Base-by-base conservation (phyloP, 2,797 vertebrate genomes). In the Enteromius unitaeniatus region DNA sequence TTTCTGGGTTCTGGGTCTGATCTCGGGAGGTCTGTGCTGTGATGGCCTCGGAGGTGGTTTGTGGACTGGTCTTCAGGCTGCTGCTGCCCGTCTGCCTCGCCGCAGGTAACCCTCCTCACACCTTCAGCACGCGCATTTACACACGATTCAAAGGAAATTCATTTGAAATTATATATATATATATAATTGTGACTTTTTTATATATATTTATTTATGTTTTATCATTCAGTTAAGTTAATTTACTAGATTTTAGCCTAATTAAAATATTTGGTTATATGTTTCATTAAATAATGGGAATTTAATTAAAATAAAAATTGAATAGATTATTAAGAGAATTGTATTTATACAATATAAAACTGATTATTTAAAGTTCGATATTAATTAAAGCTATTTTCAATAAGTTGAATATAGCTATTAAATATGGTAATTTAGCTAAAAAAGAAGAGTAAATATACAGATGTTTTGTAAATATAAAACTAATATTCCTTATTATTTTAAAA, bases 1-100 rank as follows among this genome's bases (percentile, higher is more conserved):
- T 60, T 26, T 60, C 55, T 60, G 4, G 1, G 2, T 37, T 67
- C 31, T 64, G 75, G 74, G 47, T n/a, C 72, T 65, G 70, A 74
- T 49, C 70, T 89, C 40, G 68, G 67, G 80, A 28, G 70, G 65
- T 68, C 79, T 8, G 21, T 85, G 87, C 91, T 55, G 75, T 76
- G 65, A 97, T 97, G 96, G 96, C 96, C 89, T 96, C 95, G 23
- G 95, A 97, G 90, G 95, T 96, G 90, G 92, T 96, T 87, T 96
- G 96, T 85, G 96, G 96, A 81, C 93, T 97, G 70, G 90, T 96
- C 90, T 97, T 97, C 94, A 94, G 96, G 87, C 91, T 97, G 86
- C 92, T 96, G 67, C 95, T 96, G 49, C 96, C 96, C 87, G 87
- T 96, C 69, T 96, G 96, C 90, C 93, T 97, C 81, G 91, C 95